These are phyloP conservation scores for Terrapene triunguis DNA, from an alignment of 2,113 vertebrate species.

Conservation along the genomic window DNA sequence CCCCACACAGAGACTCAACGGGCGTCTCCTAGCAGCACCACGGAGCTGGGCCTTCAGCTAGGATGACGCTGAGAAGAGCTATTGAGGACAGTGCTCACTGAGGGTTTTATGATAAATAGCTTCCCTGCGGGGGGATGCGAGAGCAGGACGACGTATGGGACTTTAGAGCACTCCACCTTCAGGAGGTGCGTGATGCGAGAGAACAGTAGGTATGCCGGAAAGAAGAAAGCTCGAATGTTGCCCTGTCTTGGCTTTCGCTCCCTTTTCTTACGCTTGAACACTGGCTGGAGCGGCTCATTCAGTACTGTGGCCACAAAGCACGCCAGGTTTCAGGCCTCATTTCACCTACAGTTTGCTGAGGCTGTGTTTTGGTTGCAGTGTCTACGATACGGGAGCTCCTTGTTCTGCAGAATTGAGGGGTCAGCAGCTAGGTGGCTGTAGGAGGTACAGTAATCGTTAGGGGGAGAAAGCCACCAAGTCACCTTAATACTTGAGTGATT, in stretches of 20 bases:
- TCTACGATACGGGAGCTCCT: not conserved
- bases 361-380: too few species aligned
- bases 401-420: not conserved
- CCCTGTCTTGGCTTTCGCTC: not conserved
- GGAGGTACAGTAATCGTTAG: not conserved
- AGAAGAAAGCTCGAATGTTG: not conserved
- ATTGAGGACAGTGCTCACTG: too few species aligned
- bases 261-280: too few species aligned
- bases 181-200: not conserved
- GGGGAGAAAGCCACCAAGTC: not conserved
- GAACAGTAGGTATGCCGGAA: not conserved
- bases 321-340: not conserved
- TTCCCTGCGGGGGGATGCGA: too few species aligned
- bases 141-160: too few species aligned
- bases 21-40: too few species aligned
- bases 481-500: fast-evolving
- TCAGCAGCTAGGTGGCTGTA: not conserved
- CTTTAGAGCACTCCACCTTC: not conserved
- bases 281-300: too few species aligned
- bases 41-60: too few species aligned
- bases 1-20: too few species aligned
- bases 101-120: too few species aligned
- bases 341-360: not conserved
- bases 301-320: too few species aligned
- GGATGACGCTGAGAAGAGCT: too few species aligned